Evolutionary conservation across 1,140 invertebrate species (phyloP), one percentile per base, ranked within the genome.

Genomic region (Solen grandis): DNA sequence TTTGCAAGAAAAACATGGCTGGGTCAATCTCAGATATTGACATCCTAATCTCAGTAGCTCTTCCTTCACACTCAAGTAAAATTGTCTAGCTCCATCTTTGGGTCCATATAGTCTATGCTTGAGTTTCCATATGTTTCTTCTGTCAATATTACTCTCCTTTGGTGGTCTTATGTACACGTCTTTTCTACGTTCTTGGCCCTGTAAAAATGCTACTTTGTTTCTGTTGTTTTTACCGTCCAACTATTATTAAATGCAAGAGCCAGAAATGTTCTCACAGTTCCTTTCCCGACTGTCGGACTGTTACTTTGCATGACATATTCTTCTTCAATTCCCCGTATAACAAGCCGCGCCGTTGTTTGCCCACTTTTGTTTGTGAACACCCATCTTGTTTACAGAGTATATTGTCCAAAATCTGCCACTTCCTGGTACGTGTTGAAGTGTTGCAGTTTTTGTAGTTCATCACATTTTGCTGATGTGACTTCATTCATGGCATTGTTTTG

Each of bases 231-330:
- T 19, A 68, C 36, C 25, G 31, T 19, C 63, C 63, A 68, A 2
- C 50, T 76, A 35, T 82, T 80, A 31, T 33, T 77, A 14, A 75
- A 63, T 14, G 66, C 59, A 36, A 73, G 2, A 29, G 65, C 29
- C 50, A 82, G 65, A 74, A 82, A 76, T 50, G 46, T 62, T 69
- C 46, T 77, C 25, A 73, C 52, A 5, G 59, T 50, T 52, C 72
- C 68, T 52, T 81, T 81, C 38, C 78, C 66, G 16, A 81, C 78
- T 50, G 78, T 84, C 22, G n/a, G n/a, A n/a, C n/a, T n/a, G n/a
- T n/a, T n/a, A n/a, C n/a, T n/a, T n/a, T n/a, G n/a, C n/a, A n/a
- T 54, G 63, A 63, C 50, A n/a, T n/a, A n/a, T n/a, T n/a, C n/a
- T n/a, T n/a, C 25, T 46, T 70, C 60, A 59, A 78, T 69, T 13